phyloP scores from a whole-genome alignment of 2,888 invertebrate genomes.

The Chrysolina oricalcia region DNA sequence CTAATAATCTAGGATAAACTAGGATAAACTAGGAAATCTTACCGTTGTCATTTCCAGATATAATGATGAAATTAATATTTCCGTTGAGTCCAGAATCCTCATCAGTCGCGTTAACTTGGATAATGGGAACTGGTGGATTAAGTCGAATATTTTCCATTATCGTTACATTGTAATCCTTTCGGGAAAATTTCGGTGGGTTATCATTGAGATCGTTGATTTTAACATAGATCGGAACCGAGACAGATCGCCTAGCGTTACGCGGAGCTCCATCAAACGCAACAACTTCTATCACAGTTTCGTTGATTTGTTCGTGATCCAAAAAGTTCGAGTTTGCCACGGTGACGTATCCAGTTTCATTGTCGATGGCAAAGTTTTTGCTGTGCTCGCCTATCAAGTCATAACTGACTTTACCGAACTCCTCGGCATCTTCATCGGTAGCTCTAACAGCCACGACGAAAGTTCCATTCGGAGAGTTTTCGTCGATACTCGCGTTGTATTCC shows the following conservation, averaged over 20 bases:
- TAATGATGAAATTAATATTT: slow-evolving; percentile 83
- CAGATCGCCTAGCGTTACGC: slow-evolving; percentile 78
- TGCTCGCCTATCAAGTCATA: slow-evolving; percentile 86
- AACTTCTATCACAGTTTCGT: slow-evolving; percentile 83
- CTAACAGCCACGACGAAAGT: slow-evolving; percentile 83
- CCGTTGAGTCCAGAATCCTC: slow-evolving; percentile 86
- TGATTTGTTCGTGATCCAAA: slow-evolving; percentile 85
- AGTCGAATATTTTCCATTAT: slow-evolving; percentile 89
- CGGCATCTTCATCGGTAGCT: slow-evolving; percentile 87
- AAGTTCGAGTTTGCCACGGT: slow-evolving; percentile 81
- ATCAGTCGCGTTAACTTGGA: slow-evolving; percentile 88
- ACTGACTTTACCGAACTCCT: slow-evolving; percentile 83
- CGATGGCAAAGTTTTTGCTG: slow-evolving; percentile 83
- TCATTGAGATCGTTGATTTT: slow-evolving; percentile 91
- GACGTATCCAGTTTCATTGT: slow-evolving; percentile 82
- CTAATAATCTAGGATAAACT: no score
- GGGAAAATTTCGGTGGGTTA: slow-evolving; percentile 87
- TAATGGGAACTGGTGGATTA: slow-evolving; percentile 86
- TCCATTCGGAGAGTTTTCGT: slow-evolving; percentile 84
- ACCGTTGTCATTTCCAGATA: slow-evolving; percentile 79
- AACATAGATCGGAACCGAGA: slow-evolving; percentile 86
- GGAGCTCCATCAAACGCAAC: slow-evolving; percentile 88
- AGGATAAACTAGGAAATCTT: slow-evolving; percentile 61
- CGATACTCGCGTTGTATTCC: slow-evolving; percentile 81
- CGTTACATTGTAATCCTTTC: slow-evolving; percentile 83